phyloP scores from a whole-genome alignment of 2,888 invertebrate species.

The Tetanocera ferruginea region DNA sequence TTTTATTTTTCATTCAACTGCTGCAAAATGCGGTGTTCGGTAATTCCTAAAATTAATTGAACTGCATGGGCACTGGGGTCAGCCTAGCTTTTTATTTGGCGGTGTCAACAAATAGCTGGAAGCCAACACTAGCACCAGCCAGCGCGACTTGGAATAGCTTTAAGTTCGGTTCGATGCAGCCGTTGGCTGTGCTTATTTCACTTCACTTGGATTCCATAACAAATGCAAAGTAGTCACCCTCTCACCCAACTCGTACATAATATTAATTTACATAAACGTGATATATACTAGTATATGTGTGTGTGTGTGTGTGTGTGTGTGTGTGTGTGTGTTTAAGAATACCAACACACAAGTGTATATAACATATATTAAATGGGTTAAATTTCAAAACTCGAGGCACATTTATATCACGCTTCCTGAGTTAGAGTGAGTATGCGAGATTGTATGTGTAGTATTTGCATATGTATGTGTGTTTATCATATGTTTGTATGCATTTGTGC shows the following conservation, averaged over 20 bases:
- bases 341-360: background rate
- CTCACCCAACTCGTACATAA: slow-evolving; percentile 1
- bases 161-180: no score
- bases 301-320: background rate
- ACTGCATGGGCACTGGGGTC: no score
- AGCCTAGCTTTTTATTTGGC: no score
- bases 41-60: no score
- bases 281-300: no score
- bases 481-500: background rate
- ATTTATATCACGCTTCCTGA: background rate
- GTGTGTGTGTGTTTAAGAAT: background rate
- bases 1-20: no score
- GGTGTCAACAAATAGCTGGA: no score
- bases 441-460: background rate
- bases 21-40: no score
- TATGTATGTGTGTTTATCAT: slow-evolving; percentile 4
- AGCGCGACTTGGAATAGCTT: no score
- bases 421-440: background rate
- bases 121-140: no score
- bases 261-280: no score
- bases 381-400: slow-evolving; percentile 11
- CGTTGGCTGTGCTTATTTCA: background rate
- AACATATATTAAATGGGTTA: slow-evolving; percentile 18
- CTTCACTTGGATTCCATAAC: background rate
- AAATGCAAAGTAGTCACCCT: slow-evolving; percentile 3